Base-by-base conservation (phyloP, 2,113 vertebrate species). In the Heteronetta atricapilla region DNA sequence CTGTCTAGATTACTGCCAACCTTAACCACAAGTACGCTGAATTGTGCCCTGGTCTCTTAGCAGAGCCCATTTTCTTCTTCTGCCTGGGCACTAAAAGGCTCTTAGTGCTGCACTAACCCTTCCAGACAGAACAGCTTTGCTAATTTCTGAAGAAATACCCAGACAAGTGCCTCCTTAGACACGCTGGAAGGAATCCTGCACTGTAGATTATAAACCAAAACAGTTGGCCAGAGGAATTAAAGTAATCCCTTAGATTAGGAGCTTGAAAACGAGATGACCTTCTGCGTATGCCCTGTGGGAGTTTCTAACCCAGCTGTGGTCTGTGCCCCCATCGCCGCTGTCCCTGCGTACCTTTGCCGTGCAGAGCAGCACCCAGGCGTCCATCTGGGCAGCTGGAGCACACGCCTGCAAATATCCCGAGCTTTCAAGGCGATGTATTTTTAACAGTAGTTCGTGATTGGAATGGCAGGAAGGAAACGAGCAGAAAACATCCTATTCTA, bases 381-480 rank as follows among this genome's bases (percentile, higher is more conserved):
- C 83, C 86, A 28, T 66, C 36, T 48, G 88, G 64, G 82, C 66
- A 75, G 8, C 62, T 75, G 82, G 63, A 90, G n/a, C 77, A 21
- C 82, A 28, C 6, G 76, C 91, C 86, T 73, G 73, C 80, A 76
- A 83, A 82, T 86, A 89, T 40, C 52, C 15, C 55, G 17, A 84
- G 6, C 79, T 94, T 83, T 11, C 75, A 90, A 87, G 13, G 81
- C 34, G 53, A 89, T 95, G 92, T 96, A 48, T 92, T 96, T 96
- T 80, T 91, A 96, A 92, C 96, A 77, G 89, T 63, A 77, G 74
- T 58, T 89, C 56, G n/a, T 91, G 94, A 95, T 92, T 94, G 93
- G 97, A 96, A 95, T 93, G 92, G 90, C 81, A 73, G 93, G 93
- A 96, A 94, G 94, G 96, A 95, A 93, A 85, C 55, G 87, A 93